Evolutionary conservation across 2,888 invertebrate species (phyloP).

Genomic region (Amphiduros pacificus): DNA sequence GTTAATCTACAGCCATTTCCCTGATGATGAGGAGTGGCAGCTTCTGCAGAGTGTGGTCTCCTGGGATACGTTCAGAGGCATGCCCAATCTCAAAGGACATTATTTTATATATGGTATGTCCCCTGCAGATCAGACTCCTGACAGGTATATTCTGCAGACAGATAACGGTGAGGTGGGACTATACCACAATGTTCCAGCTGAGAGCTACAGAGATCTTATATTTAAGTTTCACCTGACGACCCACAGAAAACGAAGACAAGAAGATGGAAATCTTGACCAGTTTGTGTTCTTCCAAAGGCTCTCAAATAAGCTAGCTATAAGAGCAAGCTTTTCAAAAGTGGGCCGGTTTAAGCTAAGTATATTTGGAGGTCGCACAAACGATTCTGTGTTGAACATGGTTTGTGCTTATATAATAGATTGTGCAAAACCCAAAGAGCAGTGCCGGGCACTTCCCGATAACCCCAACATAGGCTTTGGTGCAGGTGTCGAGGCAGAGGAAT

Average conservation of each 20-base stretch:
- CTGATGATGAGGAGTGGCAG: constrained; percentile 52
- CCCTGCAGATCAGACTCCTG: constrained; percentile 35
- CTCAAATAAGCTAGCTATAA: constrained; percentile 39
- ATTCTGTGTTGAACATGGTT: constrained; percentile 48
- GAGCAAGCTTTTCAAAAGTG: constrained; percentile 40
- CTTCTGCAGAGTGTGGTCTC: constrained; percentile 42
- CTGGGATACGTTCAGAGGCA: constrained; percentile 41
- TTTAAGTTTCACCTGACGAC: constrained; percentile 50
- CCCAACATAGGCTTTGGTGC: constrained; percentile 56
- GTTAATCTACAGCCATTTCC: constrained; percentile 52
- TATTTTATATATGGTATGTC: constrained; percentile 46
- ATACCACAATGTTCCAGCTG: constrained; percentile 40
- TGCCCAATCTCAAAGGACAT: constrained; percentile 50
- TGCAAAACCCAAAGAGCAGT: constrained; percentile 38
- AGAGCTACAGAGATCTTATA: constrained; percentile 37
- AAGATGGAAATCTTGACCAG: constrained; percentile 42
- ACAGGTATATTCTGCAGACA: constrained; percentile 37
- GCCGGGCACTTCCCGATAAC: constrained; percentile 48
- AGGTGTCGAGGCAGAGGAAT: constrained; percentile 41
- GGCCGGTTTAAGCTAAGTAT: constrained; percentile 54
- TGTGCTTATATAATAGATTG: constrained; percentile 53
- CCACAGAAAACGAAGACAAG: constrained; percentile 33
- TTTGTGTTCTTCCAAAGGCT: constrained; percentile 51
- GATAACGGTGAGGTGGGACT: constrained; percentile 45
- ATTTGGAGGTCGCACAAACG: constrained; percentile 45